These are phyloP conservation scores for Siniperca undulata DNA, from an alignment of 2,797 vertebrate species.

Conservation along the genomic window DNA sequence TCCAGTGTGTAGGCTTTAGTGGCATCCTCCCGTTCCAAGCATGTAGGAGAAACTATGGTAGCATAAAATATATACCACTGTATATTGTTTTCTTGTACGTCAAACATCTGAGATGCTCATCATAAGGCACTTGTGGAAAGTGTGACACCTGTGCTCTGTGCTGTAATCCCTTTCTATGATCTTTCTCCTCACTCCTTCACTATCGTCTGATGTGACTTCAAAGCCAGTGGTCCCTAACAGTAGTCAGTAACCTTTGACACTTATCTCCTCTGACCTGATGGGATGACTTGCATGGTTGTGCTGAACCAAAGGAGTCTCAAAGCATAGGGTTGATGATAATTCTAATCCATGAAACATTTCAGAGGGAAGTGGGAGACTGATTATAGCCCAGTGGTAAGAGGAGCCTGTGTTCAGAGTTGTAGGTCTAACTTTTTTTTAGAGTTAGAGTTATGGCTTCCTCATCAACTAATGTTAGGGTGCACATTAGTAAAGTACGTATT, in stretches of 20 bases:
- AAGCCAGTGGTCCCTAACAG: constrained; percentile 5
- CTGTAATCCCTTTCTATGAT: constrained; percentile 20
- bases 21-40: no score
- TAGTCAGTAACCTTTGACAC: constrained; percentile 29
- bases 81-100: not conserved
- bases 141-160: not conserved
- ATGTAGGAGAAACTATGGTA: no score
- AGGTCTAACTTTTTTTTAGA: constrained; percentile 18
- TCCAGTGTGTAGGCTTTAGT: no score
- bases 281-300: not conserved
- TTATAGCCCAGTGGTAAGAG: constrained; percentile 10
- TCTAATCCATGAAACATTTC: constrained; percentile 26
- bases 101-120: constrained; percentile 2
- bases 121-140: not conserved
- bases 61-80: not conserved
- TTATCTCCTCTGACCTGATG: constrained; percentile 16
- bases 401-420: constrained; percentile 6
- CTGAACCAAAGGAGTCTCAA: constrained; percentile 7
- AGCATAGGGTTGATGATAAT: not conserved
- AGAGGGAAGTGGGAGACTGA: not conserved
- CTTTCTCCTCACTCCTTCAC: constrained; percentile 7
- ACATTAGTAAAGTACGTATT: constrained; percentile 26
- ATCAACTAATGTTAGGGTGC: constrained; percentile 26
- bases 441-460: constrained; percentile 30
- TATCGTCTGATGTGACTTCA: constrained; percentile 38